These are phyloP conservation scores for Masnerella sp. DNA, from an alignment of 2,888 invertebrate genomes.

Conservation along the genomic window DNA sequence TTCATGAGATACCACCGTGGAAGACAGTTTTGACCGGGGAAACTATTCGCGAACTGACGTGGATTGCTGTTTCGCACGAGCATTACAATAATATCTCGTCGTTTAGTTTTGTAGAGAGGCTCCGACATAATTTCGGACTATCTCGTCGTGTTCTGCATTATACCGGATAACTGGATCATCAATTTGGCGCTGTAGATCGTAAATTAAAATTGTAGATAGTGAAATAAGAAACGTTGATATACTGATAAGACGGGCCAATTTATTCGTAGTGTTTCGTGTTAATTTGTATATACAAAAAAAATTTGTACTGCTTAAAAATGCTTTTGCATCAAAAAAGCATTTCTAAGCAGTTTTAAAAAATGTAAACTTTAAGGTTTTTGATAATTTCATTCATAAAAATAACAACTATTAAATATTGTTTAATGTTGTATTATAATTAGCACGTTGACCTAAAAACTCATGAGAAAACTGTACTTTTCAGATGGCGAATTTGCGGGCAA, in stretches of 20 bases:
- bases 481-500: conserved; percentile 83
- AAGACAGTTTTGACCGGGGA: neutral
- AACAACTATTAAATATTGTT: neutral
- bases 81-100: conserved; percentile 19
- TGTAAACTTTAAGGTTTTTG: neutral
- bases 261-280: neutral
- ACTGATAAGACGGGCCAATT: neutral
- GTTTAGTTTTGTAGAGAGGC: conserved; percentile 4
- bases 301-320: neutral
- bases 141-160: neutral
- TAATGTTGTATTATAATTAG: neutral
- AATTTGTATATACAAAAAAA: neutral
- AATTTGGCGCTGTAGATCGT: neutral
- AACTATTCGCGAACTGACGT: neutral
- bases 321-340: too few species aligned
- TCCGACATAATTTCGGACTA: conserved; percentile 21
- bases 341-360: too few species aligned
- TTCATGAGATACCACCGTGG: neutral
- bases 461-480: conserved; percentile 47
- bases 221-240: neutral
- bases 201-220: neutral
- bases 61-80: conserved; percentile 14
- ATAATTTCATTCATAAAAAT: neutral
- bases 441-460: conserved; percentile 9
- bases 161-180: neutral